Percentiles rank a stretch among this genome's conserved stretches.
Conservation (phyloP, 2,797 vertebrate species). For the Sebastes iracundus region DNA sequence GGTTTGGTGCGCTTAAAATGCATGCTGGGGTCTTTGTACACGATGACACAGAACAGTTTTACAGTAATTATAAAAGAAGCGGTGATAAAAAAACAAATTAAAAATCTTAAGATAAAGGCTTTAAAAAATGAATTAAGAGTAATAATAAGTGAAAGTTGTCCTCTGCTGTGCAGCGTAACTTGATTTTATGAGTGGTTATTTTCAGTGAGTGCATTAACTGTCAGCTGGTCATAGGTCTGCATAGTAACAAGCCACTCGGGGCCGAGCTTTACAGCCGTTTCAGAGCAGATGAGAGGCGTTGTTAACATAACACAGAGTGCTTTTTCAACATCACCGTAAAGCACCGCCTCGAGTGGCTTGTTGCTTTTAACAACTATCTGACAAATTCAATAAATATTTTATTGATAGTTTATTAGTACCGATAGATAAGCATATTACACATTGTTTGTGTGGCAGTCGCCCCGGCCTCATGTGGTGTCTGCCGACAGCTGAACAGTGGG, state of each 20-base stretch:
- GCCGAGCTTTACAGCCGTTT: constrained; percentile 2
- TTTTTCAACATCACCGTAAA: neutral
- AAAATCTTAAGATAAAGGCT: neutral
- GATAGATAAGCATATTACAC: neutral
- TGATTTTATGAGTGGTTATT: neutral
- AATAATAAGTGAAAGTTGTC: neutral
- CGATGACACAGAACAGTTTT: neutral
- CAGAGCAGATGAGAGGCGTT: constrained; percentile 18
- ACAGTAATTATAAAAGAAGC: neutral
- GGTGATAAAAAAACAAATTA: neutral
- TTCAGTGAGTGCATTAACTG: neutral
- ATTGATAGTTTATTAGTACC: neutral
- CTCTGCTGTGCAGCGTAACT: neutral
- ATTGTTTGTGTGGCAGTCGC: neutral
- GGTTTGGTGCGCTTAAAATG: neutral
- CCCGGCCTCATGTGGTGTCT: neutral
- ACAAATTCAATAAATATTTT: neutral
- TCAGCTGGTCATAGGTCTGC: constrained; percentile 18
- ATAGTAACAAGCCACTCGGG: constrained; percentile 32
- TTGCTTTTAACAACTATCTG: constrained; percentile 14
- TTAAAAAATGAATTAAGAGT: neutral
- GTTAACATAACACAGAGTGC: neutral
- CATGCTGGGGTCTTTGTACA: neutral
- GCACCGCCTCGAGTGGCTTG: neutral
- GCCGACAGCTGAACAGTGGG: constrained; percentile 40